Evolutionary conservation across 1,140 invertebrate genomes (phyloP), one percentile per base, ranked within the genome.

Genomic region (Drosophila varians): DNA sequence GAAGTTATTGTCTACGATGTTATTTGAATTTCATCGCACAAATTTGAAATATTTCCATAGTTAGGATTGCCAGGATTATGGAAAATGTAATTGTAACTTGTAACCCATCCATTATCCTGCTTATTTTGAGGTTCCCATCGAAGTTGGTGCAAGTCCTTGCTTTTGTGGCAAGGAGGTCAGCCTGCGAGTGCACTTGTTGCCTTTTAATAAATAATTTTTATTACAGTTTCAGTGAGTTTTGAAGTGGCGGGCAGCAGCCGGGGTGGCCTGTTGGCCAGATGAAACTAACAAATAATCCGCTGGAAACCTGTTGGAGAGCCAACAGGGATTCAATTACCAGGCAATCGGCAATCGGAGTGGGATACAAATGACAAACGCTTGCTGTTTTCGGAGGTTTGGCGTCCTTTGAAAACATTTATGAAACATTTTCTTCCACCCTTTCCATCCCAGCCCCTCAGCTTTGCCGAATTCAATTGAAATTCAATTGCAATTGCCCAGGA

Each of bases 1-100:
- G 18, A 87, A 87, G 70, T 87, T 87, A 87, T 87, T 87, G 77
- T 77, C 73, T 74, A 77, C 68, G 68, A 74, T 72, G 70, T 69
- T 73, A 53, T 78, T 77, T 61, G 25, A 19, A 66, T 49, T 62
- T 49, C 40, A 28, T 6, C 52, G 18, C 14, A 46, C 16, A 11
- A 71, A 49, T 58, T 72, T 23, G 25, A 61, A 60, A 60, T 52
- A 52, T 72, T 46, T 51, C 21, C 45, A 72, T 45, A 66, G 60
- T 66, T 66, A 66, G 34, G 60, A 66, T 26, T 34, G 21, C 12
- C 38, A 53, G n/a, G n/a, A n/a, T 66, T 65, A 53, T 21, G 45
- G 9, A n/a, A 21, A 51, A 34, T 14, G 8, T n/a, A n/a, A n/a
- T 40, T 26, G 38, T 16, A n/a, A n/a, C n/a, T n/a, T 8, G 8